Evolutionary conservation across 2,113 vertebrate genomes (phyloP), one percentile per base, ranked within the genome.

Genomic region (Phalacrocorax pelagicus): DNA sequence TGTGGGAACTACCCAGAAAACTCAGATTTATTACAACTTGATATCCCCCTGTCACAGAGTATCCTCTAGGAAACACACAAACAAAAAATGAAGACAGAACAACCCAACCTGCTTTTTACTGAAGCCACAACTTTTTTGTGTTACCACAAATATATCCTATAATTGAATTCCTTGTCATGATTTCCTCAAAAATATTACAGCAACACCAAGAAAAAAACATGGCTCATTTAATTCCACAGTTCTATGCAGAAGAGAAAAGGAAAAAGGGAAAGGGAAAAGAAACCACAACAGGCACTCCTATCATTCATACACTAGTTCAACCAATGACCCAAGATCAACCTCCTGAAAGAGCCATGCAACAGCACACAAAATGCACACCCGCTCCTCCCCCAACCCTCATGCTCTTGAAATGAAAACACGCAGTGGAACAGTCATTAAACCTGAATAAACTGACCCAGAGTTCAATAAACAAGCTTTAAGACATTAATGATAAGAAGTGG

Each of bases 391-490:
- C 42, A 15, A 6, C 7, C 6, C 7, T 40, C 40, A 73, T 57
- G 63, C 38, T 29, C 85, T 88, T 69, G 65, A 90, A 96, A 95
- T n/a, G 49, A 96, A 97, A 97, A 97, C 95, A 97, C 23, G 77
- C 0, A 0, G 70, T 85, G 34, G 67, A 96, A 80, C 91, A 94
- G 91, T 91, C 96, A 97, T 96, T 97, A 97, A 97, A 94, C 94
- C 94, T 97, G 93, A 97, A 95, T 97, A 97, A 97, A 97, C 97
- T 96, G 92, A 96, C 96, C 96, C 52, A 83, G 79, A 95, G 94
- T 96, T 97, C 97, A 97, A 90, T 92, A 97, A 97, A 97, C 94
- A 97, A 94, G 81, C 74, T 90, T 92, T 81, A 96, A 93, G 94
- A 87, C 94, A 54, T 61, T 78, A 83, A 72, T 66, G 96, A 97